Evolutionary conservation across 2,113 vertebrate species (phyloP).

Genomic region (Petromus typicus): DNA sequence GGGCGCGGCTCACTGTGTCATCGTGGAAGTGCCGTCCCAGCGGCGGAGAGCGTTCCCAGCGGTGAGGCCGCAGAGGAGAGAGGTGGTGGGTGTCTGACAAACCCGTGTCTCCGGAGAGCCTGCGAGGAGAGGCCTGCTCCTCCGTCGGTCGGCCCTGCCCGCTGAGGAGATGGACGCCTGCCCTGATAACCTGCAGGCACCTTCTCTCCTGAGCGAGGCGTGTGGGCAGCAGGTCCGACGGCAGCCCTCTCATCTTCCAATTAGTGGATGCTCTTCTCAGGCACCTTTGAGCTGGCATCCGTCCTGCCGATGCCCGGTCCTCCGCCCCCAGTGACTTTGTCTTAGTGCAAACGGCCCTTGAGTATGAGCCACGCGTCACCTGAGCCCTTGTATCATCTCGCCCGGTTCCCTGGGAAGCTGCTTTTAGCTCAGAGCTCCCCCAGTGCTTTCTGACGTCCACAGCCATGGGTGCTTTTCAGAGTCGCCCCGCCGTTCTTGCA

Average conservation of each 20-base stretch:
- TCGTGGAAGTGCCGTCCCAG: neutral
- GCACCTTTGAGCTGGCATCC: neutral
- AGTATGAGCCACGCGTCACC: neutral
- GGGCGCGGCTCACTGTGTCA: neutral
- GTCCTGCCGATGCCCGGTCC: neutral
- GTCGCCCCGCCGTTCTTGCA: neutral
- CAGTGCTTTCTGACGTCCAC: neutral
- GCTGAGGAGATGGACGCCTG: neutral
- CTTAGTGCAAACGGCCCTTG: neutral
- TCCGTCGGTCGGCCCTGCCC: neutral
- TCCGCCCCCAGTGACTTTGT: neutral
- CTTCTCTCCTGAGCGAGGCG: neutral
- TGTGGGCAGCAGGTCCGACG: neutral
- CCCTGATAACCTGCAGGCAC: neutral
- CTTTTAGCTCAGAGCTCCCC: neutral
- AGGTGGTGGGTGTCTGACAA: neutral
- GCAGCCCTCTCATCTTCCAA: neutral
- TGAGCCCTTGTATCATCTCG: neutral
- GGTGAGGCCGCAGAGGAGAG: neutral
- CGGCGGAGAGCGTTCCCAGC: neutral
- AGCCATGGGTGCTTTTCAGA: neutral
- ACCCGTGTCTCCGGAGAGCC: neutral
- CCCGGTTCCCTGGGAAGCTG: fast-evolving
- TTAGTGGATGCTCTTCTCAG: neutral
- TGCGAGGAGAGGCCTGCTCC: neutral